phyloP scores from a whole-genome alignment of 1,140 invertebrate species.

The Diploscapter pachys region DNA sequence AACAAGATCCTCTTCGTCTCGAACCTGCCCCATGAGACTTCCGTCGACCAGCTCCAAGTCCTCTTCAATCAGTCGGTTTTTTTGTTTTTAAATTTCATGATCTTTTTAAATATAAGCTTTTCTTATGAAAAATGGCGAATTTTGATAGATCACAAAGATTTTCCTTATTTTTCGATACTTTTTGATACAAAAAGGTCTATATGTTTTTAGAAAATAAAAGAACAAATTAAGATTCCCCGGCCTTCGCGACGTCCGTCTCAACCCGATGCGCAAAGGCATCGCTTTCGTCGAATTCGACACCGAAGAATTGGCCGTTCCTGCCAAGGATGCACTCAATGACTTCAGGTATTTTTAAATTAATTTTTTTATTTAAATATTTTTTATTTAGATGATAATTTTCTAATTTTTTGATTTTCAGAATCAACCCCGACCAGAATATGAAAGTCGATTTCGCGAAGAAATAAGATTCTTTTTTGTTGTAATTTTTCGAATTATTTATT shows the following conservation, averaged over 20 bases:
- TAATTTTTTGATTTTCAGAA: neutral
- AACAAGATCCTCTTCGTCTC: constrained; percentile 99
- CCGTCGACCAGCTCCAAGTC: constrained; percentile 98
- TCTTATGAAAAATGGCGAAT: too few species aligned
- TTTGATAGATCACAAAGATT: constrained; percentile 4
- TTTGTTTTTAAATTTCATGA: neutral
- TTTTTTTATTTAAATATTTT: neutral
- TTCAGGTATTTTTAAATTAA: neutral
- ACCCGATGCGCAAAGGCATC: neutral
- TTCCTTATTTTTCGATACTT: neutral
- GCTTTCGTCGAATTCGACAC: constrained; percentile 12
- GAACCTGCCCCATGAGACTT: constrained; percentile 95
- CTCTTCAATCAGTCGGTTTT: constrained; percentile 69
- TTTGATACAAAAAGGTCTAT: too few species aligned
- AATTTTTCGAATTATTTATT: too few species aligned
- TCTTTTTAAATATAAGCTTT: neutral
- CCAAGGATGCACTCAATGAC: neutral
- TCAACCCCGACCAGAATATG: constrained; percentile 11
- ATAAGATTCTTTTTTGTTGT: neutral
- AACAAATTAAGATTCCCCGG: constrained; percentile 7
- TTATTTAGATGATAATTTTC: too few species aligned
- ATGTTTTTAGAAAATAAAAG: neutral
- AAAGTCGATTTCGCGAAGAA: constrained; percentile 9
- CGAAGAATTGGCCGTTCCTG: constrained; percentile 3
- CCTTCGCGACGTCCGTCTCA: neutral